Evolutionary conservation across 1,140 invertebrate species (phyloP), one percentile per base, ranked within the genome.

Genomic region (Eriosoma lanigerum): DNA sequence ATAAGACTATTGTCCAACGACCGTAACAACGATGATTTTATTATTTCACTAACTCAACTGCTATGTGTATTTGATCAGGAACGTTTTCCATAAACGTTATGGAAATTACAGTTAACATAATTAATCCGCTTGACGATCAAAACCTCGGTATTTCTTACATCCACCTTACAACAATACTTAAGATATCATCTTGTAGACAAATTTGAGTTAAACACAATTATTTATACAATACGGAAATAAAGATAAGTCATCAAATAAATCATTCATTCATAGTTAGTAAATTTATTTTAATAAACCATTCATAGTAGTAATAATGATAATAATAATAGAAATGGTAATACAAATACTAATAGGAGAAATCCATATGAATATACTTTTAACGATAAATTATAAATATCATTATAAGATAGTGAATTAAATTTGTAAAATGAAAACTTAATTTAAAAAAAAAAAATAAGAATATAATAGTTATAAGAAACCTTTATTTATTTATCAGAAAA

Each of bases 31-130:
- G n/a, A n/a, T n/a, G 48, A 4, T 29, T 72, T 72, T 24, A 52
- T 72, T 72, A 72, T 72, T 72, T 29, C 9, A 72, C 24, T n/a
- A 52, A 72, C 24, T 72, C 24, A 72, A 50, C 26, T 13, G n/a
- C 15, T 24, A 29, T 76, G 29, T 17, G 72, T 76, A 44, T 76
- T 56, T 60, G 56, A 78, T 62, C 54, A 46, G 24, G 21, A 78
- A 24, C 38, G 38, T 58, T 76, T 76, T 60, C 73, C 12, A 44
- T 9, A 10, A 32, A 38, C 38, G 32, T 46, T 17, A 38, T 19
- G 38, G 38, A 78, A 48, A 78, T 78, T 56, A 60, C 54, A n/a
- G 54, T 58, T 46, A 60, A 78, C 44, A 29, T 44, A 78, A 78
- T 62, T 21, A 26, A 78, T 76, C 26, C 10, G 52, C 32, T 78